phyloP scores from a whole-genome alignment of 2,113 vertebrate species.

The Mirza zaza region DNA sequence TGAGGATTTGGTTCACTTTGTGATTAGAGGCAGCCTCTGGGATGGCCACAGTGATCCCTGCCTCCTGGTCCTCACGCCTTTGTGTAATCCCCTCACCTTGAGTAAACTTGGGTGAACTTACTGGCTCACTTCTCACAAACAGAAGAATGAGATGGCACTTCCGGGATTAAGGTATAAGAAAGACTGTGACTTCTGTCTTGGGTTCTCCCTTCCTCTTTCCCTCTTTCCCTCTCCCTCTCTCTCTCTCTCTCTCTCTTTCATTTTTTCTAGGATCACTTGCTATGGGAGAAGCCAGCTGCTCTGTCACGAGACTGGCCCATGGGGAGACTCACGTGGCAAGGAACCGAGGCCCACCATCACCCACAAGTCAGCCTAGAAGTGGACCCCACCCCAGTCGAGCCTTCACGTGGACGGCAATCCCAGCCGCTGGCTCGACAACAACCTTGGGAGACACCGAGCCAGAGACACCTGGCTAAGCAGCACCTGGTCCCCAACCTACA shows the following conservation, averaged over 20 bases:
- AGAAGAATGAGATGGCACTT: background rate
- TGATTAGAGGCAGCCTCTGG: background rate
- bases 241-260: background rate
- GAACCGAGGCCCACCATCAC: background rate
- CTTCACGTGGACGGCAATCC: background rate
- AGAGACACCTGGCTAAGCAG: background rate
- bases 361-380: background rate
- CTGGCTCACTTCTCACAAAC: background rate
- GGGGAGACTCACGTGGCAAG: background rate
- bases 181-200: background rate
- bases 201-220: background rate
- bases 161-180: background rate
- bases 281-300: background rate
- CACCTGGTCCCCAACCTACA: background rate
- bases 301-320: background rate
- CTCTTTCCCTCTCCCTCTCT: background rate
- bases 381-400: rapidly evolving
- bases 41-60: background rate
- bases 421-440: background rate
- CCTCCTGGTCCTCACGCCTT: background rate
- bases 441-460: background rate
- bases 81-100: background rate
- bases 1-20: background rate
- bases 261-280: background rate
- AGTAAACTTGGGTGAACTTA: background rate